Evolutionary conservation across 2,113 vertebrate species (phyloP), one percentile per base, ranked within the genome.

Genomic region (Burhinus oedicnemus): DNA sequence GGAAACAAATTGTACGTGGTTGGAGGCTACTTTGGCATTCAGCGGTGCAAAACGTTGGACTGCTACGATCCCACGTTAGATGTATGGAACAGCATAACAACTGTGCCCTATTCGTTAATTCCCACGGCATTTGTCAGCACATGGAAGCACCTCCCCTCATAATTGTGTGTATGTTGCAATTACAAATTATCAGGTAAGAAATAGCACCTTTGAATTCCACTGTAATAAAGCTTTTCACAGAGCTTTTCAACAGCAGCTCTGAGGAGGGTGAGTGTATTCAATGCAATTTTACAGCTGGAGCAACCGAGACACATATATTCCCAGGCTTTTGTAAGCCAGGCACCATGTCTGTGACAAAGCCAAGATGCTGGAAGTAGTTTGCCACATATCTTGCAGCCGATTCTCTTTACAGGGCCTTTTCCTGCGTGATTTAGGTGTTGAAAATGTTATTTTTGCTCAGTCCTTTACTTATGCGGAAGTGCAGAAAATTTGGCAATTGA

Each of bases 1-100:
- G 98, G 98, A 88, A 98, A 99, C 97, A 99, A 99, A 49, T 94
- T 99, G 85, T 99, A 98, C 0, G 98, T 98, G 66, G 98, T 99
- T 23, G 98, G 98, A 85, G 98, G 98, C 22, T 99, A 99, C 97
- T 98, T 99, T 15, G 98, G 98, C 69, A 98, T 98, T 91, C 98
- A 99, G 95, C 98, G 98, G 25, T 99, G 98, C 97, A 99, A 99
- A 94, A 99, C 98, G 0, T 12, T 99, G 96, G 98, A 99, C 97
- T 99, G 98, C 94, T 99, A 99, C 0, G 98, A 99, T 71, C 98
- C 98, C 4, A 98, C 98, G 0, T 78, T 98, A 76, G 98, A 99
- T 15, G 98, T 97, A 3, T 99, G 98, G 98, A 98, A 98, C 97
- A 99, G 98, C 97, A 98, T 99, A 87, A 99, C 98, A 83, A 99